Base-by-base conservation (phyloP, 2,888 invertebrate species). In the Xestia ashworthii region DNA sequence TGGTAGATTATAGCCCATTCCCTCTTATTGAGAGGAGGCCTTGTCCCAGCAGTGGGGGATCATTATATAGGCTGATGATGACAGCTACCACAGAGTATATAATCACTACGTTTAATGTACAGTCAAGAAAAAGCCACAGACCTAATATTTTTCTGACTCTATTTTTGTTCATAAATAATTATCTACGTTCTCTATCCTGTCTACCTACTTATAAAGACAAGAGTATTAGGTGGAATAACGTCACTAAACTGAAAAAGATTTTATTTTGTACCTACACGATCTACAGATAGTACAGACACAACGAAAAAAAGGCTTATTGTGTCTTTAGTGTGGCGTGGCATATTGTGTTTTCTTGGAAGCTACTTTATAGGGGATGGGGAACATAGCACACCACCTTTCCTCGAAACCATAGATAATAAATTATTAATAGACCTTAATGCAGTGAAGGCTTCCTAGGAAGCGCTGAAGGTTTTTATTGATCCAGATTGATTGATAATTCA, bases 361-460 rank as follows among this genome's bases (percentile, higher is more conserved):
- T 25, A 60, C 11, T 78, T n/a, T 50, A 38, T 46, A 64, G 38
- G 32, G 50, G 22, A 12, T 22, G 32, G 72, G 50, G 19, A 25
- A 44, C 14, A 67, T 19, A n/a, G 4, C 32, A 12, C 25, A 19
- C 22, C 48, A 60, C 53, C 19, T 48, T 65, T 65, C 48, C 55
- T 48, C 55, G 73, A 78, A 80, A 14, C 55, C 62, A 48, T 48
- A 48, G 46, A 48, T 25, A 76, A 76, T 53, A n/a, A 4, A 64
- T 76, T 46, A 55, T 64, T 64, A 53, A 41, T 60, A 53, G 38
- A 62, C 46, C 64, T 72, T n/a, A 8, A 67, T 25, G 12, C 25
- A n/a, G 44, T 25, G n/a, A 72, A 60, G 38, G 46, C 66, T 67
- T 81, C 53, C 53, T 46, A n/a, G 53, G 46, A 74, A 81, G 62